phyloP scores from a whole-genome alignment of 1,140 invertebrate genomes.

The Amphibalanus amphitrite region DNA sequence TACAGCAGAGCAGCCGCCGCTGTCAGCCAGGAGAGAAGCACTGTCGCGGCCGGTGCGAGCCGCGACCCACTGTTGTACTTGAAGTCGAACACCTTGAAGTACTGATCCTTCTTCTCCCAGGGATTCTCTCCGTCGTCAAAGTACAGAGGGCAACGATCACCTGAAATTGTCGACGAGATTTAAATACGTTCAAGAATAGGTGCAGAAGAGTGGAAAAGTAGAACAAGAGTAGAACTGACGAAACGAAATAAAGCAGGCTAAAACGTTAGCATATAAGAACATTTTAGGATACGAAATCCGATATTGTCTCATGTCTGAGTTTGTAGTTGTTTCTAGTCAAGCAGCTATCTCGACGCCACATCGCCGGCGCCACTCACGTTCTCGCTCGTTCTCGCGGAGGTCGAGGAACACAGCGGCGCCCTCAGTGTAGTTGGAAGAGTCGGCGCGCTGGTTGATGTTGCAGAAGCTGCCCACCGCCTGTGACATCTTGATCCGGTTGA shows the following conservation, averaged over 20 bases:
- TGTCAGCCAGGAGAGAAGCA: too few species aligned
- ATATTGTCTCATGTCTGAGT: background rate
- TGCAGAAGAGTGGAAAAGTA: too few species aligned
- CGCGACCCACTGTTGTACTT: too few species aligned
- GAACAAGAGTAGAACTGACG: too few species aligned
- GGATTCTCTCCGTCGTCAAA: constrained; percentile 83
- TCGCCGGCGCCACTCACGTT: constrained; percentile 38
- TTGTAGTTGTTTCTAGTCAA: background rate
- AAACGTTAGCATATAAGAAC: too few species aligned
- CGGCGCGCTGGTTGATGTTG: constrained; percentile 73
- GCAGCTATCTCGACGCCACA: background rate
- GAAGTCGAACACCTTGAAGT: constrained; percentile 19
- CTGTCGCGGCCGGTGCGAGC: too few species aligned
- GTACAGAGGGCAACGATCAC: constrained; percentile 83
- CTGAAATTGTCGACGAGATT: constrained; percentile 23
- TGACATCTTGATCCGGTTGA: constrained; percentile 76
- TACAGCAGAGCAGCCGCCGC: too few species aligned
- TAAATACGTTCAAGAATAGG: background rate
- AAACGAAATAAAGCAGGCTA: too few species aligned
- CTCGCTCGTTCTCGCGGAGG: constrained; percentile 80
- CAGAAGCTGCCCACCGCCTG: constrained; percentile 81
- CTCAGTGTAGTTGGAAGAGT: constrained; percentile 66
- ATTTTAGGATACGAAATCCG: background rate
- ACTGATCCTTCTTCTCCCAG: constrained; percentile 45
- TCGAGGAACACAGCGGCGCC: constrained; percentile 78